phyloP scores from a whole-genome alignment of 2,797 vertebrate species.

The Hypotaenidia okinawae region DNA sequence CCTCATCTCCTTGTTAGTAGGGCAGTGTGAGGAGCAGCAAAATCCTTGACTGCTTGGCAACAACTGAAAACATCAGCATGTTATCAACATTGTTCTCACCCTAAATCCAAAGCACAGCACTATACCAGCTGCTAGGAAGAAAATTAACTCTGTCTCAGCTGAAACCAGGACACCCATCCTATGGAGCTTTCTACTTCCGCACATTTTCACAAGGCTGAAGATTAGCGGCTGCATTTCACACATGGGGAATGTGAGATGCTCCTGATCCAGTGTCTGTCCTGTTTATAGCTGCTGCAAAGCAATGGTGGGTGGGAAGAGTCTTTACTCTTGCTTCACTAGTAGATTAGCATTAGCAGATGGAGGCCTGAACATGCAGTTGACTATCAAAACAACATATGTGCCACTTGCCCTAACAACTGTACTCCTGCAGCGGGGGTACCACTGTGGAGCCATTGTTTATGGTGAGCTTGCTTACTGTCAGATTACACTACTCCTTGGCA shows the following conservation, averaged over 20 bases:
- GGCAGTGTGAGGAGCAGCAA: too few relatives aligned
- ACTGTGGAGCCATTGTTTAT: background rate
- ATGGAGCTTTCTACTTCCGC: background rate
- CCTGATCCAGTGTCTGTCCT: background rate
- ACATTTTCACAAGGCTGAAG: background rate
- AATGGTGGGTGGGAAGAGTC: accelerated
- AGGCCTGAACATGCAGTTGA: background rate
- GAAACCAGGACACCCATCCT: background rate
- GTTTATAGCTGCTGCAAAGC: background rate
- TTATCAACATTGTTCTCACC: too few relatives aligned
- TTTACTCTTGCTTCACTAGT: background rate
- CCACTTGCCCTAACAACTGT: background rate
- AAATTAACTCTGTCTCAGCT: too few relatives aligned
- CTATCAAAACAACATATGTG: accelerated
- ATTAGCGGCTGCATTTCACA: background rate
- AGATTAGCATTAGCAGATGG: background rate
- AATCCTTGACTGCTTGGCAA: too few relatives aligned
- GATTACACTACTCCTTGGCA: background rate
- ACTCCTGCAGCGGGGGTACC: background rate
- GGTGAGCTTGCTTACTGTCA: background rate
- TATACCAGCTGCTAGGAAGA: too few relatives aligned
- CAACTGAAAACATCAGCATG: too few relatives aligned
- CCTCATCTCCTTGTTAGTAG: too few relatives aligned
- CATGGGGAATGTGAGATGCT: background rate
- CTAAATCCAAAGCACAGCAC: too few relatives aligned